Conservation (phyloP, 2,113 vertebrate species). For the Falco punctatus region DNA sequence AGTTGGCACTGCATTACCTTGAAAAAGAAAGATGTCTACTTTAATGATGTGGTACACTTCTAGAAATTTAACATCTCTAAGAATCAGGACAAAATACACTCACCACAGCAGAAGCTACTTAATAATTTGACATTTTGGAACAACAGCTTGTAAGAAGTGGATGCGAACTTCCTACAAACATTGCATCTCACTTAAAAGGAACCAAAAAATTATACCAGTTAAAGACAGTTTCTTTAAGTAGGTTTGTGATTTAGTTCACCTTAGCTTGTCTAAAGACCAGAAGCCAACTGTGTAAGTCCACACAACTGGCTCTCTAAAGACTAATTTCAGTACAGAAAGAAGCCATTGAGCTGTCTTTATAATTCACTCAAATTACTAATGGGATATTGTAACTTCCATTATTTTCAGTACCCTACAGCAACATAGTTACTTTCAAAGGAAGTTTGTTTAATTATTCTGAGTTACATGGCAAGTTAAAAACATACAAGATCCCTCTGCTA, state of each 20-base stretch:
- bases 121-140: not conserved
- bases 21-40: not conserved
- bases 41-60: not conserved
- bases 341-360: not conserved
- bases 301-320: constrained; percentile 41
- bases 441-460: constrained; percentile 35
- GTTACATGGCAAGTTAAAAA: constrained; percentile 29
- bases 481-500: not conserved
- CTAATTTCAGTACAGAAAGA: constrained; percentile 32
- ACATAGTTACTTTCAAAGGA: constrained; percentile 46
- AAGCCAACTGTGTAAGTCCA: constrained; percentile 34
- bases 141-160: not conserved
- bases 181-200: not conserved
- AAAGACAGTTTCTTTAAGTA: not conserved
- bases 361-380: constrained; percentile 39
- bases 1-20: not conserved
- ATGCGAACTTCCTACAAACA: not conserved
- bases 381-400: constrained; percentile 6
- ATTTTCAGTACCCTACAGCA: constrained; percentile 55
- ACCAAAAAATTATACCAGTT: not conserved
- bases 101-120: not conserved
- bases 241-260: not conserved
- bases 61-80: not conserved
- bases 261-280: constrained; percentile 7
- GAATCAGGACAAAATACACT: not conserved